Conservation (phyloP, 2,888 invertebrate genomes). For the Anticlea derivata region DNA sequence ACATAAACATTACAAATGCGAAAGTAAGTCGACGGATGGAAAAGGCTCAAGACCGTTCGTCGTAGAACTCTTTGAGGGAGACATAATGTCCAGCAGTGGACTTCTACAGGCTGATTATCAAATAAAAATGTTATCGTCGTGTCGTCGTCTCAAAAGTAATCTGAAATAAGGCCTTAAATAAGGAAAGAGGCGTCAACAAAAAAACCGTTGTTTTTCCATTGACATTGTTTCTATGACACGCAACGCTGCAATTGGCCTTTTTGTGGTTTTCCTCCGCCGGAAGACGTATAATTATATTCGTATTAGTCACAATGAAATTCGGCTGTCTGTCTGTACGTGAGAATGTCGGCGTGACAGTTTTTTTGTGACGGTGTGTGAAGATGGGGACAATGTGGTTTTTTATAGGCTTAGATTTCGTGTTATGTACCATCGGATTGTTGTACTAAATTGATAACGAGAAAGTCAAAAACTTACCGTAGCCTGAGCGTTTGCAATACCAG, state of each 20-base stretch:
- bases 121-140: too few relatives aligned
- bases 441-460: too few relatives aligned
- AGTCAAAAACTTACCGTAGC: too few relatives aligned
- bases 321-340: conserved; percentile 49
- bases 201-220: conserved; percentile 51
- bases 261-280: conserved; percentile 72
- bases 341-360: conserved; percentile 46
- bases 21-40: too few relatives aligned
- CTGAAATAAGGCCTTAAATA: conserved; percentile 32
- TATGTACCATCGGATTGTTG: too few relatives aligned
- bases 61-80: too few relatives aligned
- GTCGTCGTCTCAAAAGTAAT: too few relatives aligned
- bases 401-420: conserved; percentile 33
- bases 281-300: conserved; percentile 77
- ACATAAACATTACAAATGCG: too few relatives aligned
- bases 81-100: too few relatives aligned
- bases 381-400: conserved; percentile 33
- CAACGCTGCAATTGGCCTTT: conserved; percentile 72
- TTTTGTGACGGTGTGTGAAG: conserved; percentile 26
- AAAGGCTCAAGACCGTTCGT: too few relatives aligned
- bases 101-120: too few relatives aligned
- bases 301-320: conserved; percentile 72
- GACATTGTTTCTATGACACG: conserved; percentile 72
- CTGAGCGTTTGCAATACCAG: too few relatives aligned
- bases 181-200: conserved; percentile 31